A percentile compares a stretch with the other conserved stretches of the same genome.
Evolutionary conservation across 2,888 invertebrate genomes (phyloP).

Genomic region (Leptothorax acervorum): DNA sequence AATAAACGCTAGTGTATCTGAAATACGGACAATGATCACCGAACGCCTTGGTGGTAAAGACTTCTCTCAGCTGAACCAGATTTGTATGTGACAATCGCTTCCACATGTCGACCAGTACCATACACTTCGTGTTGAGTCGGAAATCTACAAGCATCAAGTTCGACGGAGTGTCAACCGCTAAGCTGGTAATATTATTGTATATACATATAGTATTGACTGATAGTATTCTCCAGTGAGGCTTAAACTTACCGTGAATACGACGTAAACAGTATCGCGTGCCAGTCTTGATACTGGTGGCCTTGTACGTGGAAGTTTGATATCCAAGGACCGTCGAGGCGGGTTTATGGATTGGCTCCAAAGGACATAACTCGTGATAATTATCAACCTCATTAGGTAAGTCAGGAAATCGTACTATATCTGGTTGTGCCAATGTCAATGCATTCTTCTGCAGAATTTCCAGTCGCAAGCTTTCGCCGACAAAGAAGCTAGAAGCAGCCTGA

Average conservation of each 20-base stretch:
- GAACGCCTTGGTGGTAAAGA: conserved; percentile 98
- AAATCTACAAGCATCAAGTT: conserved; percentile 87
- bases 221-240: not conserved
- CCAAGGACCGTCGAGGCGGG: conserved; percentile 91
- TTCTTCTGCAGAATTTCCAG: conserved; percentile 92
- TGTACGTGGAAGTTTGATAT: conserved; percentile 94
- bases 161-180: conserved; percentile 26
- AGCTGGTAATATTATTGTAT: not conserved
- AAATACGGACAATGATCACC: conserved; percentile 95
- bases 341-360: conserved; percentile 90
- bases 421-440: conserved; percentile 90
- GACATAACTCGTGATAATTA: conserved; percentile 95
- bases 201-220: not conserved
- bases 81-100: conserved; percentile 98
- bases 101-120: conserved; percentile 96
- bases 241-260: conserved; percentile 91
- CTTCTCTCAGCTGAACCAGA: conserved; percentile 96
- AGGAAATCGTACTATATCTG: conserved; percentile 89
- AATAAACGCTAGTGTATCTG: not conserved
- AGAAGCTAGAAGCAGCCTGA: conserved; percentile 89
- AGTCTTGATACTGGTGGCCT: conserved; percentile 95
- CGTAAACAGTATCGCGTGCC: conserved; percentile 95
- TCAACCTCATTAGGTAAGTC: conserved; percentile 96
- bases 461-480: conserved; percentile 94
- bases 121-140: conserved; percentile 93